Evolutionary conservation across 2,113 vertebrate species (phyloP).

Genomic region (Nothoprocta pentlandii): DNA sequence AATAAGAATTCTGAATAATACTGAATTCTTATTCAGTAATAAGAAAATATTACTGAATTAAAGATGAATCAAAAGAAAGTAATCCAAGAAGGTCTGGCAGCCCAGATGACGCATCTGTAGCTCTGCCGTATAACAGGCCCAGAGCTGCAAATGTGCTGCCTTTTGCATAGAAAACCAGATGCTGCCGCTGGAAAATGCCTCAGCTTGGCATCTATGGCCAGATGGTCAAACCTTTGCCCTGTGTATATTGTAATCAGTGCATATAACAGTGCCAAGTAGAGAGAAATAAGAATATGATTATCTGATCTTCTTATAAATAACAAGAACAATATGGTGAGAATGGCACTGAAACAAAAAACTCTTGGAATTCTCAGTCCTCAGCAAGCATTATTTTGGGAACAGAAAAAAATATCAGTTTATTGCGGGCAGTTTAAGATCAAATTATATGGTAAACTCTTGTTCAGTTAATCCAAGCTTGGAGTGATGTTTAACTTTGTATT

Average conservation of each 20-base stretch:
- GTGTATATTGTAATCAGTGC: background rate
- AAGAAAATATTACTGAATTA: background rate
- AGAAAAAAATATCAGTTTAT: background rate
- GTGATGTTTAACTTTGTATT: background rate
- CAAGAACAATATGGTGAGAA: background rate
- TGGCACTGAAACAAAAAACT: background rate
- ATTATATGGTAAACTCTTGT: background rate
- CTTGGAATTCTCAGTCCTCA: background rate
- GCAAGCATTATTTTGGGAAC: background rate
- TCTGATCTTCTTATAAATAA: background rate
- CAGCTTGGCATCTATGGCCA: constrained; percentile 47
- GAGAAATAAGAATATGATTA: background rate
- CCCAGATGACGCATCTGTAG: background rate
- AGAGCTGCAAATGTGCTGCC: constrained; percentile 38
- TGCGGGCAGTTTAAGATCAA: background rate
- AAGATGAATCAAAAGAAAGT: background rate
- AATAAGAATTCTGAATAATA: too few relatives aligned
- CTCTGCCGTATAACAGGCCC: background rate
- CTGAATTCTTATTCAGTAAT: too few relatives aligned
- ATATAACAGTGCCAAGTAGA: constrained; percentile 31
- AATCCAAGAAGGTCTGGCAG: background rate
- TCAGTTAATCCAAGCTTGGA: background rate
- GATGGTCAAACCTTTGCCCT: constrained; percentile 48
- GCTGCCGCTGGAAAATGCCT: constrained; percentile 46
- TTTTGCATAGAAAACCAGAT: constrained; percentile 55